Conservation (phyloP, 2,113 vertebrate genomes). For the Piliocolobus tephrosceles region DNA sequence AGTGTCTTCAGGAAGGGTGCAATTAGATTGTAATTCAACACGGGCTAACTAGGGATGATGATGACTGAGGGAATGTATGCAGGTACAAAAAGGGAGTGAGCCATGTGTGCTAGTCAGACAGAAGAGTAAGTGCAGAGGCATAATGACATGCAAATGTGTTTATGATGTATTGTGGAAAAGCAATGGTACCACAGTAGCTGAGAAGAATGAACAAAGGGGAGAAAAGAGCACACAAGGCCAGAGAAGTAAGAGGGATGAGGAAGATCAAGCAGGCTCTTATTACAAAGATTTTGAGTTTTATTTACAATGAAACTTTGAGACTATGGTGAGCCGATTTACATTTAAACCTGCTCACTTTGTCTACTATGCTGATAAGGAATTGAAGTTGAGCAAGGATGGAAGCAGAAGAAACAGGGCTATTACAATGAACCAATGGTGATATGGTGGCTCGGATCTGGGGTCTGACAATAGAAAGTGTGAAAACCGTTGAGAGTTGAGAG, state of each 20-base stretch:
- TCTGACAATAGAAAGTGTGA: neutral
- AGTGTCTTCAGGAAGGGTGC: neutral
- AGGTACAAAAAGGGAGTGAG: neutral
- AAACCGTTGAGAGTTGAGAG: neutral
- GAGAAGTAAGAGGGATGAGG: neutral
- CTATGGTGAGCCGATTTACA: neutral
- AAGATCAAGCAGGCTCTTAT: neutral
- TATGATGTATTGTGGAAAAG: neutral
- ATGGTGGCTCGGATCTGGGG: no score
- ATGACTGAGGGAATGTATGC: fast-evolving
- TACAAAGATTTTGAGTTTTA: neutral
- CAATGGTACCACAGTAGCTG: neutral
- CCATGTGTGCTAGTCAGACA: neutral
- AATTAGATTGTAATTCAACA: neutral
- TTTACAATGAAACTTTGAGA: neutral
- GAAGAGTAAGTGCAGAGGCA: neutral
- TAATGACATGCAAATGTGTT: neutral
- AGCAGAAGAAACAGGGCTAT: neutral
- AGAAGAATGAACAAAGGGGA: neutral
- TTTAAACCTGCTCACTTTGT: neutral
- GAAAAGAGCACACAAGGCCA: neutral
- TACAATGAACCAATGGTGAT: fast-evolving
- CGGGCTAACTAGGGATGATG: neutral
- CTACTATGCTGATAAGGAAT: neutral
- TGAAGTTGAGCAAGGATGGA: neutral